Conservation (phyloP, 2,888 invertebrate genomes). For the Spilarctia lutea region DNA sequence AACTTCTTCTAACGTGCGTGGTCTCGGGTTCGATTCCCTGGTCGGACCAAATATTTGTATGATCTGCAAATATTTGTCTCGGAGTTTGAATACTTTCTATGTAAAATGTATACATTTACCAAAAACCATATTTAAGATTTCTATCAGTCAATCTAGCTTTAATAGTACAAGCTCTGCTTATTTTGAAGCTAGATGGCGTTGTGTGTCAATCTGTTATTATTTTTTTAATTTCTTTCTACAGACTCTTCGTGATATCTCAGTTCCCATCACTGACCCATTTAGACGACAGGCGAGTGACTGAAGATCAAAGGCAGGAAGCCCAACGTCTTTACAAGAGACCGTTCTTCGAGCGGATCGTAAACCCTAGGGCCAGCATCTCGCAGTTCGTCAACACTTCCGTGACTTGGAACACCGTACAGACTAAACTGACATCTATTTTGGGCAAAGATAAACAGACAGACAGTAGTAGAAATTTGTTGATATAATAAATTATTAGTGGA, state of each 20-base stretch:
- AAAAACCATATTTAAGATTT: no score
- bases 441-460: conserved; percentile 60
- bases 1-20: no score
- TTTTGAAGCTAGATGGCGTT: no score
- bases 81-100: no score
- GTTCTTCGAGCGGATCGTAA: conserved; percentile 82
- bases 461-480: conserved; percentile 71
- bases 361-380: conserved; percentile 64
- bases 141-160: no score
- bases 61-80: no score
- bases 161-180: no score
- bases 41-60: no score
- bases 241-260: conserved; percentile 91
- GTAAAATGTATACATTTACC: no score
- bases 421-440: conserved; percentile 63
- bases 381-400: conserved; percentile 69
- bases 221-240: conserved; percentile 66
- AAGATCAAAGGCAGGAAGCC: conserved; percentile 88
- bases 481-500: conserved; percentile 43
- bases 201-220: no score
- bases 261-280: conserved; percentile 89
- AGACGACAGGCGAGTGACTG: conserved; percentile 90
- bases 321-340: conserved; percentile 88
- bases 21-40: no score
- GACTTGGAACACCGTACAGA: conserved; percentile 70